Evolutionary conservation across 2,888 invertebrate species (phyloP).

Genomic region (Calameuta idolon): DNA sequence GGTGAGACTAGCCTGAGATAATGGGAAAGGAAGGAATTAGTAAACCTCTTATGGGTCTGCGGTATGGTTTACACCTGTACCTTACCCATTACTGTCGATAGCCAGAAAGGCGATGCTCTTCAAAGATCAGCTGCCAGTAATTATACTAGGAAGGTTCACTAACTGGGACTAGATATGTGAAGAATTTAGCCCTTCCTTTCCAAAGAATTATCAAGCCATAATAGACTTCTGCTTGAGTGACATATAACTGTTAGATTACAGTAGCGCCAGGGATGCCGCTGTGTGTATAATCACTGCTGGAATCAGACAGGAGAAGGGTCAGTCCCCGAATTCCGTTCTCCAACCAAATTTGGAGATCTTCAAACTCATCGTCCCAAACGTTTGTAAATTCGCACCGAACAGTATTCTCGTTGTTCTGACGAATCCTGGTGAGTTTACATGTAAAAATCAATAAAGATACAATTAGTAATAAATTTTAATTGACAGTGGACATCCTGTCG

Average conservation of each 20-base stretch:
- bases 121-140: neutral
- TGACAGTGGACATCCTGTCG: conserved; percentile 70
- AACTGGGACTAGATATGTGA: neutral
- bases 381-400: conserved; percentile 73
- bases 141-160: neutral
- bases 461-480: neutral
- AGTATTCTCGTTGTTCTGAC: conserved; percentile 67
- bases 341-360: conserved; percentile 73
- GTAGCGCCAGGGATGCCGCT: conserved; percentile 69
- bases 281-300: conserved; percentile 75
- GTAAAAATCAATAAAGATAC: neutral
- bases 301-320: conserved; percentile 69
- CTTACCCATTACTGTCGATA: neutral
- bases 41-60: neutral
- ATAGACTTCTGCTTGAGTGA: neutral
- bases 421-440: conserved; percentile 45
- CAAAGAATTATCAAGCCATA: neutral
- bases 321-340: conserved; percentile 68
- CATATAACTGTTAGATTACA: conserved; percentile 65
- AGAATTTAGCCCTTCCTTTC: neutral
- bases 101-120: neutral
- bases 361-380: conserved; percentile 71
- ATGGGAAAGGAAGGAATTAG: neutral
- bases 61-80: neutral
- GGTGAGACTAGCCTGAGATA: conserved; percentile 37